Evolutionary conservation across 2,888 invertebrate species (phyloP), one percentile per base, ranked within the genome.

Genomic region (Melinaea marsaeus): DNA sequence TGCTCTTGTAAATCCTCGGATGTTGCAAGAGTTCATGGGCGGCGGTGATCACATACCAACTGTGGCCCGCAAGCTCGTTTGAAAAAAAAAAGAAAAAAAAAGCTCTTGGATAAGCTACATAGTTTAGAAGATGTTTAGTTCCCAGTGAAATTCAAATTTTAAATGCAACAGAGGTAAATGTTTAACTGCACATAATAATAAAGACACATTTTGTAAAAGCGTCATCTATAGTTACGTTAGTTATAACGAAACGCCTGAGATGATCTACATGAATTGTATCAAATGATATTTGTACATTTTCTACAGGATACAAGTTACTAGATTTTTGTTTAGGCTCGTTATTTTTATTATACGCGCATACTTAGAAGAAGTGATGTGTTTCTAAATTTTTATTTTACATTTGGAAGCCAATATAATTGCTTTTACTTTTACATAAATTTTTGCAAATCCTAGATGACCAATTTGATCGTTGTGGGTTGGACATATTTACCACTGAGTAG

Each of bases 201-300:
- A 81, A 69, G 1, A 75, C 65, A 65, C 74, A 81, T 62, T 84
- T 83, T 0, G 79, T 81, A 54, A 85, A 83, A 0, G 71, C 79
- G 58, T 84, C 83, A 0, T 85, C 74, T 3, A 75, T 62, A 1
- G 73, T 76, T n/a, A 86, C 70, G 6, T 64, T 71, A 48, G 74
- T 79, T 13, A 69, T 75, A 6, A 74, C 72, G 64, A 84, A 86
- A 4, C 83, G 84, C 2, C 84, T 83, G 3, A 86, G 61, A 66
- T 86, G 85, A 68, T 87, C 85, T 0, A 86, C 59, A 64, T 86
- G 84, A 13, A 86, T 42, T 0, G 80, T 83, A 58, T 85, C n/a
- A n/a, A n/a, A n/a, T n/a, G n/a, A n/a, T n/a, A n/a, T n/a, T n/a
- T n/a, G n/a, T n/a, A n/a, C n/a, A n/a, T n/a, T n/a, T n/a, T n/a